A percentile compares a stretch with the other conserved stretches of the same genome.
Evolutionary conservation across 2,113 vertebrate genomes (phyloP).

Genomic region (Cathartes aura): DNA sequence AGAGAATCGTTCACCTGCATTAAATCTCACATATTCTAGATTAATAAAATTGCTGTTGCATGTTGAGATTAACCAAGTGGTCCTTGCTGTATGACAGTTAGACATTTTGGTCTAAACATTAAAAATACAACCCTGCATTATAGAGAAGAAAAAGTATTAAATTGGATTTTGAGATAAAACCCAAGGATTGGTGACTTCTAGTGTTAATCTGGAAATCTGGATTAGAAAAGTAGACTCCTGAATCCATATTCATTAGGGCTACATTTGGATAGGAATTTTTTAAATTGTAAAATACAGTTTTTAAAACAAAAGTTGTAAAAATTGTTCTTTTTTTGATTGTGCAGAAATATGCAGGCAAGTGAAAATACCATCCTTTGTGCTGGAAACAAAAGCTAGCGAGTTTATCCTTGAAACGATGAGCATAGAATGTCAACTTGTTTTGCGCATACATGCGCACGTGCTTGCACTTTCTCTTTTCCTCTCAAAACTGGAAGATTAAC

Average conservation of each 20-base stretch:
- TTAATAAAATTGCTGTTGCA: background rate
- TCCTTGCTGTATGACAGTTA: background rate
- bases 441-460: accelerated
- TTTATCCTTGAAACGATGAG: background rate
- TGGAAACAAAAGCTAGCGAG: background rate
- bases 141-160: background rate
- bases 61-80: background rate
- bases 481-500: background rate
- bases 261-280: background rate
- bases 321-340: background rate
- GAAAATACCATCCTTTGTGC: background rate
- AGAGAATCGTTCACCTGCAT: conserved; percentile 43
- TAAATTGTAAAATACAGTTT: background rate
- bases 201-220: background rate
- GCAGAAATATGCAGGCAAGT: background rate
- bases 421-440: background rate
- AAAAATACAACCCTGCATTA: background rate
- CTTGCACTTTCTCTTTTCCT: background rate
- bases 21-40: conserved; percentile 20
- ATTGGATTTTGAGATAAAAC: background rate
- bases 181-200: background rate
- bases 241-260: background rate
- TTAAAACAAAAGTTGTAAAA: background rate
- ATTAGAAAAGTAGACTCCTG: background rate
- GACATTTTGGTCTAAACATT: background rate